phyloP scores from a whole-genome alignment of 2,797 vertebrate genomes.

The Chelidonichthys spinosus region DNA sequence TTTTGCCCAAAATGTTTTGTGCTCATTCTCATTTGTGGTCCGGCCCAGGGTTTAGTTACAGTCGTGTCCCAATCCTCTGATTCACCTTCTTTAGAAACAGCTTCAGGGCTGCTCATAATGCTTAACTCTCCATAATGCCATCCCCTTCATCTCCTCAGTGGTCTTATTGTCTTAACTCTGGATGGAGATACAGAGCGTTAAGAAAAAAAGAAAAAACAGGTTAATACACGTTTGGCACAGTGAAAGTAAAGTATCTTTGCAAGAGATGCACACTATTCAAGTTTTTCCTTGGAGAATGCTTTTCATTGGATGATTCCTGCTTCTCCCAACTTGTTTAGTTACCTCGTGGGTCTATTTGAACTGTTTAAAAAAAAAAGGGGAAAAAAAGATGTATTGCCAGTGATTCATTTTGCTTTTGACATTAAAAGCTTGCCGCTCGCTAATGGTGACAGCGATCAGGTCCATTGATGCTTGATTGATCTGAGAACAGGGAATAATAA shows the following conservation, averaged over 20 bases:
- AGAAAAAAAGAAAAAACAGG: slow-evolving; percentile 60
- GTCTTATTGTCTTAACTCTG: slow-evolving; percentile 82
- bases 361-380: not conserved
- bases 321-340: slow-evolving; percentile 46
- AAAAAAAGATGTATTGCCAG: slow-evolving; percentile 8
- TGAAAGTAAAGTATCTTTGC: slow-evolving; percentile 67
- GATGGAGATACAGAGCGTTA: slow-evolving; percentile 70
- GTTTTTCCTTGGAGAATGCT: slow-evolving; percentile 49
- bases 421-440: slow-evolving; percentile 33
- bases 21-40: slow-evolving; percentile 77
- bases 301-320: slow-evolving; percentile 42
- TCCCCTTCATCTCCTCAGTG: slow-evolving; percentile 81
- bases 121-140: slow-evolving; percentile 81
- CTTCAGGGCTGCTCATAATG: slow-evolving; percentile 81
- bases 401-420: slow-evolving; percentile 50
- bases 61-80: slow-evolving; percentile 85
- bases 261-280: slow-evolving; percentile 58
- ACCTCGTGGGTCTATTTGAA: slow-evolving; percentile 28
- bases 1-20: slow-evolving; percentile 79
- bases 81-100: slow-evolving; percentile 85
- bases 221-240: slow-evolving; percentile 80
- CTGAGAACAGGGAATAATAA: slow-evolving; percentile 75
- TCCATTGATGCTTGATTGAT: slow-evolving; percentile 77
- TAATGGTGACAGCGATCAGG: slow-evolving; percentile 44
- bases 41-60: slow-evolving; percentile 84